Base-by-base conservation (phyloP, 2,113 vertebrate species). In the Aegotheles bennettii region DNA sequence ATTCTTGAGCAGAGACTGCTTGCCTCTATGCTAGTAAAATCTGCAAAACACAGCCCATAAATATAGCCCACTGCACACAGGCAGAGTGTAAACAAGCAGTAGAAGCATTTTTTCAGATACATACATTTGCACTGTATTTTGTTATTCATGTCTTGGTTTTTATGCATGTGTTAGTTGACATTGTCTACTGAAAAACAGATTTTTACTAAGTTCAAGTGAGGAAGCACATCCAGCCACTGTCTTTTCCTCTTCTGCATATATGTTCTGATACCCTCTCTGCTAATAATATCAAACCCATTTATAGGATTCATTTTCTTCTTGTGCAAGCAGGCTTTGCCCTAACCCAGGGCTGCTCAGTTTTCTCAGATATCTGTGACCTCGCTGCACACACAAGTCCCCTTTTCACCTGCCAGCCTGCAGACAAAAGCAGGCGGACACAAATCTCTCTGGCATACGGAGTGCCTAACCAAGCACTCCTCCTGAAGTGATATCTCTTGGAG, bases 31-130 rank as follows among this genome's bases (percentile, higher is more conserved):
- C 29, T 24, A 54, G 43, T 42, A 86, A 67, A 82, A 67, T 21
- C 51, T 75, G n/a, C 54, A 75, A 48, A 12, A 56, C 14, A n/a
- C 40, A 76, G 29, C 35, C 69, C 5, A 1, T 29, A 68, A 94
- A 23, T 2, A 3, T 0, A 29, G n/a, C 17, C 57, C 50, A 71
- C 7, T 5, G 3, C 0, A 1, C 59, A 24, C 5, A 48, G 2
- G 11, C 4, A 53, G 13, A 42, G 9, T 6, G 2, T 13, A 80
- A 64, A 51, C 16, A 56, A 59, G 10, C 16, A 38, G 36, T 13
- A 43, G 14, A n/a, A 67, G 18, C 23, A 9, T 11, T 78, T 77
- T 65, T 80, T 42, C 57, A n/a, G 6, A 54, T 21, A 33, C 14
- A 59, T 29, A 13, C 21, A 40, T 45, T 79, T 80, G 9, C 8